Evolutionary conservation across 2,888 invertebrate species (phyloP).

Genomic region (Drosophila lacicola): DNA sequence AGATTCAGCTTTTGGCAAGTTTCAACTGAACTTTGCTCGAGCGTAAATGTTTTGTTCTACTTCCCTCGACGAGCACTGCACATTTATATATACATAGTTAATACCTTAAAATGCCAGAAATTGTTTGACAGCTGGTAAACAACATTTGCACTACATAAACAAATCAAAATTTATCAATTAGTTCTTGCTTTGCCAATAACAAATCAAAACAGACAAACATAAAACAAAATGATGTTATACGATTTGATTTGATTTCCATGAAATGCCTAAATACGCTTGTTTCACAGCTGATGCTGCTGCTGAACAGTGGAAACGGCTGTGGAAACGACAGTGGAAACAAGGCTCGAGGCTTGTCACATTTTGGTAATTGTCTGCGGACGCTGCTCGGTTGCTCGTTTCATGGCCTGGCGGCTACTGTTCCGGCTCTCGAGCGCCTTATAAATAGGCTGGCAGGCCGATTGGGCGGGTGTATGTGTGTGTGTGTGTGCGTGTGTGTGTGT

Average conservation of each 20-base stretch:
- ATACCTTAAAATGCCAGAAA: conserved; percentile 30
- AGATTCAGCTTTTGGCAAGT: conserved; percentile 21
- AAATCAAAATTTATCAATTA: conserved; percentile 59
- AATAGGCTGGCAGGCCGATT: conserved; percentile 30
- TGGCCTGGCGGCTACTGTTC: conserved; percentile 45
- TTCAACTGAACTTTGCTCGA: conserved; percentile 34
- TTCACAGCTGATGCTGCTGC: background rate
- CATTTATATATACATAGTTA: conserved; percentile 39
- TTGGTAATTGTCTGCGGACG: conserved; percentile 40
- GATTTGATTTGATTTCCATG: conserved; percentile 10
- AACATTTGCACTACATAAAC: conserved; percentile 48
- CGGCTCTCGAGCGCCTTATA: conserved; percentile 46
- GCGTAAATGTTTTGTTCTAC: conserved; percentile 18
- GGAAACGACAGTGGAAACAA: conserved; percentile 8
- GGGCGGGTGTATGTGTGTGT: conserved; percentile 5
- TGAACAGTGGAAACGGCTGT: background rate
- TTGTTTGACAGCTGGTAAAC: conserved; percentile 54
- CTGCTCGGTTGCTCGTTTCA: conserved; percentile 15
- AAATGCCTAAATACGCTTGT: conserved; percentile 2
- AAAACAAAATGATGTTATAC: conserved; percentile 5
- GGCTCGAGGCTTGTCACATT: conserved; percentile 30
- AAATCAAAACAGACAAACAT: conserved; percentile 35
- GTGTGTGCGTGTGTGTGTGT: conserved; percentile 24
- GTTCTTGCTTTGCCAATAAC: conserved; percentile 43
- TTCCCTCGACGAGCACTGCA: conserved; percentile 26